phyloP scores from a whole-genome alignment of 2,888 invertebrate genomes.

The Schrankia costaestrigalis region DNA sequence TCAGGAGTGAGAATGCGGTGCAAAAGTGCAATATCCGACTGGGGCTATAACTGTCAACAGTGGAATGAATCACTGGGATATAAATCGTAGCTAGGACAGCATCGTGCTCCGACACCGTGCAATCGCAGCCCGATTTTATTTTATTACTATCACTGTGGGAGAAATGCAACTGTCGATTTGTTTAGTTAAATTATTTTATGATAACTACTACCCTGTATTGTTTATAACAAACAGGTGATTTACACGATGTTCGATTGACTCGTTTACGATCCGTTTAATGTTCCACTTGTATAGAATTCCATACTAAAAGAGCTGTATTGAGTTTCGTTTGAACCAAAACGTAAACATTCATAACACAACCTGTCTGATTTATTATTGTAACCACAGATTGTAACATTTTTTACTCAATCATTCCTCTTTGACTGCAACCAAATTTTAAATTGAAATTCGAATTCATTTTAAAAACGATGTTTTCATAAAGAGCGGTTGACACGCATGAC shows the following conservation, averaged over 20 bases:
- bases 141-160: slow-evolving; percentile 54
- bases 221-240: too few species aligned
- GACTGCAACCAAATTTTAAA: slow-evolving; percentile 5
- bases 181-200: slow-evolving; percentile 62
- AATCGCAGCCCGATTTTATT: slow-evolving; percentile 64
- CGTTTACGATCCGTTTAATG: too few species aligned
- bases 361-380: slow-evolving; percentile 1
- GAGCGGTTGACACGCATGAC: slow-evolving; percentile 47
- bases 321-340: not conserved
- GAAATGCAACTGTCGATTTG: slow-evolving; percentile 56
- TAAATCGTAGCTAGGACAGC: slow-evolving; percentile 67
- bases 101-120: slow-evolving; percentile 48
- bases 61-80: slow-evolving; percentile 71
- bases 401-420: slow-evolving; percentile 3
- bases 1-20: slow-evolving; percentile 62
- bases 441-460: slow-evolving; percentile 38
- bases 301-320: too few species aligned
- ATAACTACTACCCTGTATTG: slow-evolving; percentile 29
- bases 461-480: slow-evolving; percentile 21
- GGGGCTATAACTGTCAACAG: slow-evolving; percentile 71
- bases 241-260: too few species aligned
- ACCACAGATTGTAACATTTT: too few species aligned
- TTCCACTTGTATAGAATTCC: too few species aligned
- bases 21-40: slow-evolving; percentile 75
- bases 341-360: slow-evolving; percentile 3